A percentile compares a stretch with the other conserved stretches of the same genome.
These are phyloP conservation scores for Rotaria magnacalcarata DNA, from an alignment of 2,888 invertebrate genomes.

Conservation along the genomic window DNA sequence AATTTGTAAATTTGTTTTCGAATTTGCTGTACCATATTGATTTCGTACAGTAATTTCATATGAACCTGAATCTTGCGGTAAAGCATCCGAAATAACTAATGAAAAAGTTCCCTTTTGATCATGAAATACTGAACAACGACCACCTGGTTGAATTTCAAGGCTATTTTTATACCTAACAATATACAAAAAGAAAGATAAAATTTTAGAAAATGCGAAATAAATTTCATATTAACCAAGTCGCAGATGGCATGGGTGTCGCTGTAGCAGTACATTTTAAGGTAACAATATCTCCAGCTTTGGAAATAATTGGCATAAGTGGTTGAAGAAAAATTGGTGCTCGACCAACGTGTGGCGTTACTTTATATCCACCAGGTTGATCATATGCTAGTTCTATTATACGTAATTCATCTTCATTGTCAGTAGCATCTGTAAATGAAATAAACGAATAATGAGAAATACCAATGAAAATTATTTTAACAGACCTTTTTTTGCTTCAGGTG, in stretches of 20 bases:
- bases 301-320: constrained; percentile 12
- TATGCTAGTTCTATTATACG: constrained; percentile 21
- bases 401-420: constrained; percentile 31
- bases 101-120: constrained; percentile 40
- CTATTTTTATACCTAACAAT: constrained; percentile 53
- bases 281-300: constrained; percentile 41
- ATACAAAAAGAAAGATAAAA: too few relatives aligned
- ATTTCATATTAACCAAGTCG: constrained; percentile 39
- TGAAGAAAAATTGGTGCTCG: constrained; percentile 16
- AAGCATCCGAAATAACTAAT: constrained; percentile 28
- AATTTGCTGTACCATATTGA: constrained; percentile 42
- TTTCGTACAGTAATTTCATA: constrained; percentile 42
- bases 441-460: neutral
- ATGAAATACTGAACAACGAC: constrained; percentile 21
- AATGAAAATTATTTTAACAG: too few relatives aligned
- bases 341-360: neutral
- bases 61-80: constrained; percentile 41
- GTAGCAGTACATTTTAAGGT: constrained; percentile 43
- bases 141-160: constrained; percentile 50
- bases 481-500: constrained; percentile 3
- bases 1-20: constrained; percentile 24
- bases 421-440: neutral
- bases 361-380: neutral
- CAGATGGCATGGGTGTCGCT: constrained; percentile 40
- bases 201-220: too few relatives aligned